Evolutionary conservation across 2,113 vertebrate species (phyloP).

Genomic region (Rhynchomys soricoides): DNA sequence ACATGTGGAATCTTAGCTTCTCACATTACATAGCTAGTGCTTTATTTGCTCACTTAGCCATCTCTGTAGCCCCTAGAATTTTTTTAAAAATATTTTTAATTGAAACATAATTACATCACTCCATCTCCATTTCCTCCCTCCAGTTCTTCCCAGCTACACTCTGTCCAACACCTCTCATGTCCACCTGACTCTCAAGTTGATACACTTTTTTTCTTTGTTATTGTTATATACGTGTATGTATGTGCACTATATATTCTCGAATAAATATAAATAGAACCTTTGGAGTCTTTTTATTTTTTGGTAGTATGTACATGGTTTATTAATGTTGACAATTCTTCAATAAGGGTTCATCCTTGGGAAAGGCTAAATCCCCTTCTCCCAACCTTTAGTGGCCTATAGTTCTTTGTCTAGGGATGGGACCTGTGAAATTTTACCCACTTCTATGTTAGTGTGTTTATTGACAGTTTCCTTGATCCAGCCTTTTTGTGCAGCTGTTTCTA

Average conservation of each 20-base stretch:
- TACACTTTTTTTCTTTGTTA: not conserved
- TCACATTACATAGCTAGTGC: not conserved
- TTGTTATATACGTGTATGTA: not conserved
- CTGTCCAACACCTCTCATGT: not conserved
- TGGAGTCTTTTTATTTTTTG: not conserved
- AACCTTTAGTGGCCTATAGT: not conserved
- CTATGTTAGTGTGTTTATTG: not conserved
- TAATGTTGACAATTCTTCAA: not conserved
- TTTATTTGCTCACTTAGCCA: not conserved
- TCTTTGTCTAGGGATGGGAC: not conserved
- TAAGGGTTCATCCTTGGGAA: not conserved
- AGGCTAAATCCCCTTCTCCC: not conserved
- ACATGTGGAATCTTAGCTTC: too few relatives aligned
- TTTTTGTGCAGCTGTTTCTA: not conserved
- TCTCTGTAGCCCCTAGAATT: not conserved
- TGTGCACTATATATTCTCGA: not conserved
- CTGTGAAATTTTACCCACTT: not conserved
- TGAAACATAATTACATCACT: not conserved
- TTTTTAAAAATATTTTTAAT: not conserved
- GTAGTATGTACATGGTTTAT: not conserved
- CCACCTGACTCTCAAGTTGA: not conserved
- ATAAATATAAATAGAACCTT: not conserved
- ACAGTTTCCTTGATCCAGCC: not conserved
- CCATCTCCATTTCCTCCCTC: not conserved
- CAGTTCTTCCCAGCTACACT: not conserved